Base-by-base conservation (phyloP, 2,797 vertebrate genomes). In the Heteromormyrus szaboi region DNA sequence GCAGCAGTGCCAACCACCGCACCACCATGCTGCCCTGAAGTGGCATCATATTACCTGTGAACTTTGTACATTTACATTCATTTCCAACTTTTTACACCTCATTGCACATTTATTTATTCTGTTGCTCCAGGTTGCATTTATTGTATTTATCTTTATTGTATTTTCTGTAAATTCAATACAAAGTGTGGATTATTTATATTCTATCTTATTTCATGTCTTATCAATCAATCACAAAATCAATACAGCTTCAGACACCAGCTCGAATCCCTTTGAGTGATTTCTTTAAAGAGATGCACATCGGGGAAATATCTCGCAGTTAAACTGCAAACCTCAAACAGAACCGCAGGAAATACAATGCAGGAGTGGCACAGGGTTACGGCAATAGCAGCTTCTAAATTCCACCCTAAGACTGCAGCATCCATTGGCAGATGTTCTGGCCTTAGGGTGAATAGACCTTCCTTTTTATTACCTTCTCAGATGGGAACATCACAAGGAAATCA, bases 401-500 rank as follows among this genome's bases (percentile, higher is more conserved):
- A 29, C 33, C 85, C 87, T 79, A 87, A 86, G 84, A 59, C 53
- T 56, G 48, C 85, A 62, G 50, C 8, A 29, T 51, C 37, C 85
- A 87, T 48, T 37, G 65, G 88, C 85, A 87, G 51, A 62, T 56
- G 41, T 46, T 56, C 12, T 59, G 4, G 85, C 89, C 68, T 81
- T 59, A 85, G 68, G 89, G 68, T 81, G 22, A 5, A 3, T 17
- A 87, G 50, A 87, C 83, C 88, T 72, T 62, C 29, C 68, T 88
- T 84, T 56, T 51, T 54, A 50, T 88, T 22, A 59, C 41, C 62
- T 54, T 53, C 50, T 87, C 22, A 62, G 46, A 89, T 87, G 88
- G 9, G 85, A 81, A 87, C 51, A 89, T 89, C 89, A 59, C 50
- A 87, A 48, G 51, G 51, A 87, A 87, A 87, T 89, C 46, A 81